phyloP scores from a whole-genome alignment of 2,888 invertebrate genomes.

The Bedellia somnulentella region DNA sequence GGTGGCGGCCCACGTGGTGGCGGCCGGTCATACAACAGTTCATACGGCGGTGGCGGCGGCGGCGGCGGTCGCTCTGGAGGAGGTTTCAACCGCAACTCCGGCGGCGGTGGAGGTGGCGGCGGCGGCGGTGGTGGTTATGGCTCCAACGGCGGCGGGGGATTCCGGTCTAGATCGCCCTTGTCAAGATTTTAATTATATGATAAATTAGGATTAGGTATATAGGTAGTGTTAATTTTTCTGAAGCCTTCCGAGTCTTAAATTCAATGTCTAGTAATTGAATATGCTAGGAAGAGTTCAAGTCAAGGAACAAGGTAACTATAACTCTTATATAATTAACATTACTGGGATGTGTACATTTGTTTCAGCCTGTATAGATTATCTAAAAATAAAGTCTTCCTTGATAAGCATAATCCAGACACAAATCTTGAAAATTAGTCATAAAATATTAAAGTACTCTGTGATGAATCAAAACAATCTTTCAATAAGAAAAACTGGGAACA shows the following conservation, averaged over 20 bases:
- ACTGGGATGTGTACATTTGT: too few species aligned
- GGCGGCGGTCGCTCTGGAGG: constrained; percentile 57
- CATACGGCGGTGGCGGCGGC: constrained; percentile 38
- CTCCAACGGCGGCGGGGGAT: constrained; percentile 44
- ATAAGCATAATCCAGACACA: too few species aligned
- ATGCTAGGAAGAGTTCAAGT: constrained; percentile 45
- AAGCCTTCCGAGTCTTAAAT: constrained; percentile 58
- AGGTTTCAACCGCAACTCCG: constrained; percentile 60
- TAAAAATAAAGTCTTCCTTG: too few species aligned
- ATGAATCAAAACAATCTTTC: too few species aligned
- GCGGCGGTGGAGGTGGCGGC: constrained; percentile 43
- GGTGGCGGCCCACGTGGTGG: constrained; percentile 40
- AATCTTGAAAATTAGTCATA: too few species aligned
- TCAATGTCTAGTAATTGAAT: constrained; percentile 45
- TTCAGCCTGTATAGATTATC: too few species aligned
- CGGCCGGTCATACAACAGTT: constrained; percentile 51
- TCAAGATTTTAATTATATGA: constrained; percentile 50
- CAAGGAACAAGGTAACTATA: constrained; percentile 40
- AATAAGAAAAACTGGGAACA: too few species aligned
- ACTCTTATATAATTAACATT: too few species aligned
- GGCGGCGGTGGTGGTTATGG: constrained; percentile 29
- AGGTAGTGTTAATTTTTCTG: constrained; percentile 61
- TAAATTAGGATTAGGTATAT: constrained; percentile 54
- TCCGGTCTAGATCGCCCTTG: constrained; percentile 55
- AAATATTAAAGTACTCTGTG: too few species aligned